Evolutionary conservation across 2,113 vertebrate species (phyloP).

Genomic region (Seriola dumerili): DNA sequence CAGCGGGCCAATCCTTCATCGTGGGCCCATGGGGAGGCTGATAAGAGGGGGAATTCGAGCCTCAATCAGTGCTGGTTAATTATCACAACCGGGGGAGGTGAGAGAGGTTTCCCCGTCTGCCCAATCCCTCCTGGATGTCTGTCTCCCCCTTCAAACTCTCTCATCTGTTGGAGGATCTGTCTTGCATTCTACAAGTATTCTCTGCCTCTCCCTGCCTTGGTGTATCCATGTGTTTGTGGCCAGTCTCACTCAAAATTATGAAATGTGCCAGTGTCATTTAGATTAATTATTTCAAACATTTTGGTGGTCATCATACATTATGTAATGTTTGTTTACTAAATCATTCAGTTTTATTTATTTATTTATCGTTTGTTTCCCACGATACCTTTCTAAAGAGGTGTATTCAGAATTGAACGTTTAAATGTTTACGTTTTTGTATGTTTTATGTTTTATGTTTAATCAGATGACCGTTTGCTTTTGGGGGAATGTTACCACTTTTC

Average conservation of each 20-base stretch:
- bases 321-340: background rate
- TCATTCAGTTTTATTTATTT: background rate
- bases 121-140: conserved; percentile 56
- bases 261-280: background rate
- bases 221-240: background rate
- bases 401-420: background rate
- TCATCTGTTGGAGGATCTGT: conserved; percentile 12
- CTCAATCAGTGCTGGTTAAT: conserved; percentile 83
- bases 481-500: background rate
- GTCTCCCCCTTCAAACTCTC: conserved; percentile 36
- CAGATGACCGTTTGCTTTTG: background rate
- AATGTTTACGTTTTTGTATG: background rate
- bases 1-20: conserved; percentile 58
- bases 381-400: no score
- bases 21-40: conserved; percentile 60
- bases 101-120: conserved; percentile 58
- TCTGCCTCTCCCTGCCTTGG: background rate
- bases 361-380: background rate
- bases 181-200: background rate
- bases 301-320: background rate
- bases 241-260: background rate
- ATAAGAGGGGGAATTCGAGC: conserved; percentile 76
- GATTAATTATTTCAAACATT: background rate
- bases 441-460: background rate
- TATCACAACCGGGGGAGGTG: conserved; percentile 77